phyloP scores from a whole-genome alignment of 2,113 vertebrate species.

The Erythrocercus mccallii region DNA sequence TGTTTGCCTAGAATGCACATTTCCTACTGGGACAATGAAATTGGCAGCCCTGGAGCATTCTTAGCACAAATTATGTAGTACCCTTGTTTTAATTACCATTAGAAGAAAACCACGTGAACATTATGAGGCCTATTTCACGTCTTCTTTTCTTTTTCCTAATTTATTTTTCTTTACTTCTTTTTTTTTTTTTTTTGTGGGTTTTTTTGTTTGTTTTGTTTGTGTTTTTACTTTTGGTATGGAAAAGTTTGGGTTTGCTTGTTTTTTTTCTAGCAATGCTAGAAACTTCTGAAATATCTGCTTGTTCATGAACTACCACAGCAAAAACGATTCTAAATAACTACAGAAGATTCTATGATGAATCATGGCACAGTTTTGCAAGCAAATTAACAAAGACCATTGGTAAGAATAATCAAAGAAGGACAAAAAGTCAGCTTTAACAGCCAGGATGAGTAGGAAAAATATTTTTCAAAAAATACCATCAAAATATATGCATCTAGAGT shows the following conservation, averaged over 20 bases:
- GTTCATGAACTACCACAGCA: not conserved
- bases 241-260: not conserved
- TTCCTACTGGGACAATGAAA: not conserved
- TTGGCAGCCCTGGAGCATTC: not conserved
- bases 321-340: not conserved
- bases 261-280: not conserved
- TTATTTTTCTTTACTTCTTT: not conserved
- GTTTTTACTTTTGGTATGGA: not conserved
- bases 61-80: not conserved
- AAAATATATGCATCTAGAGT: not conserved
- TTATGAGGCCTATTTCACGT: not conserved
- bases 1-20: not conserved
- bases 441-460: not conserved
- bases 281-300: not conserved
- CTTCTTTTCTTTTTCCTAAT: not conserved
- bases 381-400: not conserved
- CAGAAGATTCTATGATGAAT: not conserved
- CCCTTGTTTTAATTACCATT: not conserved
- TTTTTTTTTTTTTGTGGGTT: too few relatives aligned
- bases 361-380: not conserved
- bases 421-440: not conserved
- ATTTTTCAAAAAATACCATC: not conserved
- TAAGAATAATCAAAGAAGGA: not conserved
- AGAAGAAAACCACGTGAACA: not conserved
- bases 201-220: not conserved